Base-by-base conservation (phyloP, 2,888 invertebrate genomes). In the Acleris emargana region DNA sequence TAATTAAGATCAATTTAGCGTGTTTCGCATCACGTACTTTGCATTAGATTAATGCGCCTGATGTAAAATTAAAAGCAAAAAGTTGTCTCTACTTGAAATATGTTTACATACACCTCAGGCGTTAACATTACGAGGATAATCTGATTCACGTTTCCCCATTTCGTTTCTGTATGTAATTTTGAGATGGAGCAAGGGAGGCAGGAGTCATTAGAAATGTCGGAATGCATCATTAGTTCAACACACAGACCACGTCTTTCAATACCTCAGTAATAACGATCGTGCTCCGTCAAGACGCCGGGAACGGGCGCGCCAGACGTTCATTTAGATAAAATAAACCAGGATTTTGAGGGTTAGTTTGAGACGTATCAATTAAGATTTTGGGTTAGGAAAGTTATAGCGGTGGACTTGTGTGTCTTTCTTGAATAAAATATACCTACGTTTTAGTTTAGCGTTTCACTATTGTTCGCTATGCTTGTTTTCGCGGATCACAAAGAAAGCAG, bases 181-280 rank as follows among this genome's bases (percentile, higher is more conserved):
- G 25, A 54, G 28, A 3, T 7, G 51, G 63, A 53, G 59, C 59
- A 60, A 57, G 45, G 57, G 55, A 42, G 64, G 25, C 49, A 45
- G 13, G 18, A 59, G 42, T 60, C 59, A 55, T 64, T 59, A 60
- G 28, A 43, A 55, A 64, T 54, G 54, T 42, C 64, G 54, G 55
- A 55, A 60, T 54, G 64, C 60, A 60, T 64, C 55, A 54, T 60
- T 64, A 60, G 43, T 54, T 64, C 32, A 60, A 64, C 54, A 64
- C 43, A 64, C 64, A 64, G 54, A 60, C 64, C 64, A 64, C 64
- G 64, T 64, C 49, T 64, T 55, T 64, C 64, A 64, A 64, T 64
- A 55, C 54, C 55, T 60, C 43, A 32, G 64, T 55, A 64, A 64
- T 64, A 64, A 64, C 49, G 64, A 43, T 60, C 64, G 59, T 59